Conservation (phyloP, 2,888 invertebrate species). For the Melinaea menophilus region DNA sequence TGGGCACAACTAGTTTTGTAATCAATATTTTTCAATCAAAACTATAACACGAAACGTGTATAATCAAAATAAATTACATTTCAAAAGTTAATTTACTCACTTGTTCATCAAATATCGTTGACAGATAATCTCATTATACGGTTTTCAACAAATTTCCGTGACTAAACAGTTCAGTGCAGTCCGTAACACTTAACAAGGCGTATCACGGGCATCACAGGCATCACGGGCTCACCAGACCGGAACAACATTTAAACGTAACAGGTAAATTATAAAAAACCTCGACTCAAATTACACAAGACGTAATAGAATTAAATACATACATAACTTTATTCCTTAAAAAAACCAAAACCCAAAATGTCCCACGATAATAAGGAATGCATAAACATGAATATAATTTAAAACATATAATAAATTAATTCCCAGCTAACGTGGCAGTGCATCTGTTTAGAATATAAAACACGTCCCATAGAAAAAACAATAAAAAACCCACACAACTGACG, state of each 20-base stretch:
- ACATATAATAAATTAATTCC: conserved; percentile 72
- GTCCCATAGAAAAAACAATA: conserved; percentile 63
- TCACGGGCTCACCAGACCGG: conserved; percentile 34
- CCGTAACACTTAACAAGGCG: conserved; percentile 40
- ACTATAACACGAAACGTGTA: too few relatives aligned
- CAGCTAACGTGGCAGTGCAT: conserved; percentile 62
- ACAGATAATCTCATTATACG: conserved; percentile 53
- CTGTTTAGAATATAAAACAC: conserved; percentile 75
- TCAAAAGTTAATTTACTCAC: too few relatives aligned
- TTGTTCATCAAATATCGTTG: neutral
- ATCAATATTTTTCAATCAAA: too few relatives aligned
- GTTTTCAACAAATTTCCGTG: conserved; percentile 53
- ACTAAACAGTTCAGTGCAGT: conserved; percentile 35
- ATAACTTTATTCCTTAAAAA: conserved; percentile 13
- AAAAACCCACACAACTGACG: conserved; percentile 66
- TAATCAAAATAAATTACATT: too few relatives aligned
- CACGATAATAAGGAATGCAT: conserved; percentile 46
- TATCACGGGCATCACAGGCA: conserved; percentile 42
- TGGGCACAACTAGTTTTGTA: too few relatives aligned
- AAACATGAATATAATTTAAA: conserved; percentile 63
- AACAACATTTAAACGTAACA: conserved; percentile 24
- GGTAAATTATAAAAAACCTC: conserved; percentile 12
- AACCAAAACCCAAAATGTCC: conserved; percentile 1
- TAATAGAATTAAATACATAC: neutral
- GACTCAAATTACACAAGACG: neutral